Percentiles rank a stretch among this genome's conserved stretches.
These are phyloP conservation scores for Tyrannus savana DNA, from an alignment of 2,113 vertebrate genomes.

Conservation along the genomic window DNA sequence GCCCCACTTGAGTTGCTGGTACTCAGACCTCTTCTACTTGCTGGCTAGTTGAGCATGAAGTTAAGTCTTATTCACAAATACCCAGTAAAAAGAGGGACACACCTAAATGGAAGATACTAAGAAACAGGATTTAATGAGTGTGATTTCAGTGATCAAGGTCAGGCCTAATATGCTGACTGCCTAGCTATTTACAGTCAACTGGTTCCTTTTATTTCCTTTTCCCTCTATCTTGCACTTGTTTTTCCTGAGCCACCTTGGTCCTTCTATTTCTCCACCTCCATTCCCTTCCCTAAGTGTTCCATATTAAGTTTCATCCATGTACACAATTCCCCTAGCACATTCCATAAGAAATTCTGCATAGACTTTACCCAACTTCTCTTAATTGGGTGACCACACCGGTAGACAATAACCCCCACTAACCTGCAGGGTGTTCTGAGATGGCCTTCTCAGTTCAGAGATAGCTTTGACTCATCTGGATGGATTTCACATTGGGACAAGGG, in stretches of 20 bases:
- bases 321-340: neutral
- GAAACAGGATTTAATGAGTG: neutral
- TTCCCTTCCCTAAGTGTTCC: neutral
- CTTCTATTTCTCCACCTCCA: neutral
- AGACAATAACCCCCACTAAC: neutral
- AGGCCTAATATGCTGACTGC: neutral
- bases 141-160: neutral
- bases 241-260: neutral
- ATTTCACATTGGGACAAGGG: neutral
- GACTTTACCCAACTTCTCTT: neutral
- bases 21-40: neutral
- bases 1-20: neutral
- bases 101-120: neutral
- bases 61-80: neutral
- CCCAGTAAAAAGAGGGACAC: neutral
- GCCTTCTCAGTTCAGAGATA: neutral
- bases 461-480: neutral
- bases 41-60: neutral
- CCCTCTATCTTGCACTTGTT: neutral
- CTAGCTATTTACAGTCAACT: neutral
- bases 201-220: neutral
- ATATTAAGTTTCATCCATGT: neutral
- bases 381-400: fast-evolving
- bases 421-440: neutral
- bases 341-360: neutral